Conservation (phyloP, 2,797 vertebrate species). For the Heterohyrax brucei region DNA sequence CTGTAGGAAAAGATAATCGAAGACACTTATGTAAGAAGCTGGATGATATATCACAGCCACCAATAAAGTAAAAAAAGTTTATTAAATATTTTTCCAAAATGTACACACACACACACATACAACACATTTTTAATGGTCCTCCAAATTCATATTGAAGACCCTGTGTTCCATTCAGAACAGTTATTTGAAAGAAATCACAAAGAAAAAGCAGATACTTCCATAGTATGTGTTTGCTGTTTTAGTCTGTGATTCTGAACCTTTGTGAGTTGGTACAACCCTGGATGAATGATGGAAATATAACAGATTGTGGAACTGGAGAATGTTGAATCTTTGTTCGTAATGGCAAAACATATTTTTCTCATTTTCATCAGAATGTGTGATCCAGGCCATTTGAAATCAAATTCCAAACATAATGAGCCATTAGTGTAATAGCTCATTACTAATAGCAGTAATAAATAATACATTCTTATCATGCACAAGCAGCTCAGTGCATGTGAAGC, state of each 20-base stretch:
- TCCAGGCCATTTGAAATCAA: slow-evolving; percentile 89
- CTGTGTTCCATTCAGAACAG: background rate
- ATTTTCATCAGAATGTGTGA: slow-evolving; percentile 89
- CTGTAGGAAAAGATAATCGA: background rate
- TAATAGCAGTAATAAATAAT: slow-evolving; percentile 89
- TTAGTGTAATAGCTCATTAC: slow-evolving; percentile 90
- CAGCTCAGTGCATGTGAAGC: slow-evolving; percentile 78
- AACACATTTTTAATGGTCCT: slow-evolving; percentile 46
- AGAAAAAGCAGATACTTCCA: background rate
- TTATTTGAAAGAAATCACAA: slow-evolving; percentile 66
- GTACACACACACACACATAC: slow-evolving; percentile 21
- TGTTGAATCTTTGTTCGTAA: slow-evolving; percentile 86
- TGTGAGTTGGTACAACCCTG: slow-evolving; percentile 58
- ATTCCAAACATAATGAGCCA: slow-evolving; percentile 89
- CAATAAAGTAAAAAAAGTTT: background rate
- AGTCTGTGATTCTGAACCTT: slow-evolving; percentile 66
- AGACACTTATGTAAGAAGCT: background rate
- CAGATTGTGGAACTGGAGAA: slow-evolving; percentile 84
- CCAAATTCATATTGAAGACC: slow-evolving; percentile 51
- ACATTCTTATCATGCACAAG: slow-evolving; percentile 86
- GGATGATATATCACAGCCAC: background rate
- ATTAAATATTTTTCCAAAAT: slow-evolving; percentile 33
- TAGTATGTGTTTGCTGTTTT: background rate
- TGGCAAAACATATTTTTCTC: slow-evolving; percentile 85
- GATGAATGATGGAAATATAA: slow-evolving; percentile 80